Evolutionary conservation across 2,797 vertebrate species (phyloP).

Genomic region (Pteronotus mesoamericanus): DNA sequence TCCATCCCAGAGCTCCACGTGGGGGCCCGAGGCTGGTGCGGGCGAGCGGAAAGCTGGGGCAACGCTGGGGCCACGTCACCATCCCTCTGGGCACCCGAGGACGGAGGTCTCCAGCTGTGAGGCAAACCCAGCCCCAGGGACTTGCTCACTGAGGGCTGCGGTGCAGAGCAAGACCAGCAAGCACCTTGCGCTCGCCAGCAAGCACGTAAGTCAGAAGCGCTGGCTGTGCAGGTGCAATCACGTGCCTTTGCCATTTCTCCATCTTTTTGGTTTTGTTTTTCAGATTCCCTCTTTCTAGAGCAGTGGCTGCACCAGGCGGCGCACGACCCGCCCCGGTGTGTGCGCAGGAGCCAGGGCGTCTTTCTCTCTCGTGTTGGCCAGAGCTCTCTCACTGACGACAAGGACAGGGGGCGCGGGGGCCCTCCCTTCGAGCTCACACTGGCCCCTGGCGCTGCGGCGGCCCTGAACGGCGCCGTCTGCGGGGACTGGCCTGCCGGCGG

Average conservation of each 20-base stretch:
- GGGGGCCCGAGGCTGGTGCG: neutral
- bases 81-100: neutral
- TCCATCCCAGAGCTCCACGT: neutral
- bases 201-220: neutral
- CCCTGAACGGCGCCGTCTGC: neutral
- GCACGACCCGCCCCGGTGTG: neutral
- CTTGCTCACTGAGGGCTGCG: neutral
- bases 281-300: neutral
- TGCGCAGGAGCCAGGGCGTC: neutral
- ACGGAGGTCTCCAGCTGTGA: neutral
- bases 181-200: neutral
- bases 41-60: neutral
- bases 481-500: neutral
- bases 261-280: neutral
- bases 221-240: neutral
- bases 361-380: neutral
- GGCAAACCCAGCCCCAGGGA: neutral
- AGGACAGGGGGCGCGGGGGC: neutral
- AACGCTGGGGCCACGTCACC: accelerated
- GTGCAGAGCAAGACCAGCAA: neutral
- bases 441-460: neutral
- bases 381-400: neutral
- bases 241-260: neutral
- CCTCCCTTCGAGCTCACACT: neutral
- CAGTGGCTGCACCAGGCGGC: accelerated